Base-by-base conservation (phyloP, 1,140 invertebrate genomes). In the Drosophila elegans region DNA sequence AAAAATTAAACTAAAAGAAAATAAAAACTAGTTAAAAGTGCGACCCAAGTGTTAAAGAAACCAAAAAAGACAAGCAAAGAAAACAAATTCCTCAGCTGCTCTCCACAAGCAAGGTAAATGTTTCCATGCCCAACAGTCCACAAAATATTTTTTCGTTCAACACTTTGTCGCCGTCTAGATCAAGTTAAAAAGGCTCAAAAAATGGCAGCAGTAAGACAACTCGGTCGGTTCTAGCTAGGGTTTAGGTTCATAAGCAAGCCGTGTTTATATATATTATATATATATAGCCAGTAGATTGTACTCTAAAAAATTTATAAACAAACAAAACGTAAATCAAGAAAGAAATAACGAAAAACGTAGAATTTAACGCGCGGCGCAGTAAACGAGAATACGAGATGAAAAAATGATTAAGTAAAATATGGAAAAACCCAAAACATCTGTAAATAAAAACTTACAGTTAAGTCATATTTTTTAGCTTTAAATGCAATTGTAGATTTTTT, bases 401-500 rank as follows among this genome's bases (percentile, higher is more conserved):
- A 25, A 55, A 27, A 39, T 29, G 68, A 71, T 52, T 61, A 56
- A 72, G 57, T 45, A 53, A 78, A 74, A 61, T 39, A 59, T 41
- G 46, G 41, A 6, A 86, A 44, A 57, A 57, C 59, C 41, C 77
- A 72, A 49, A 59, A 67, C 59, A 66, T 71, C 53, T 52, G 63
- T 55, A 69, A 67, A 63, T 49, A 75, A 76, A 71, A 54, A 76
- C 60, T 78, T 79, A 83, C 80, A 84, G 80, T 89, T 89, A 89
- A 89, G 84, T 84, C 77, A 88, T 89, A 88, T 88, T 84, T 84
- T 78, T 83, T 89, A 89, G 84, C 84, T 89, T 89, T 89, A 86
- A 89, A 84, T 84, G 84, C 84, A 89, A 89, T 89, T 89, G 84
- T 89, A 89, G 84, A 89, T 84, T 89, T 88, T 89, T 89, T 84